Base-by-base conservation (phyloP, 2,888 invertebrate genomes). In the Linyphia triangularis region DNA sequence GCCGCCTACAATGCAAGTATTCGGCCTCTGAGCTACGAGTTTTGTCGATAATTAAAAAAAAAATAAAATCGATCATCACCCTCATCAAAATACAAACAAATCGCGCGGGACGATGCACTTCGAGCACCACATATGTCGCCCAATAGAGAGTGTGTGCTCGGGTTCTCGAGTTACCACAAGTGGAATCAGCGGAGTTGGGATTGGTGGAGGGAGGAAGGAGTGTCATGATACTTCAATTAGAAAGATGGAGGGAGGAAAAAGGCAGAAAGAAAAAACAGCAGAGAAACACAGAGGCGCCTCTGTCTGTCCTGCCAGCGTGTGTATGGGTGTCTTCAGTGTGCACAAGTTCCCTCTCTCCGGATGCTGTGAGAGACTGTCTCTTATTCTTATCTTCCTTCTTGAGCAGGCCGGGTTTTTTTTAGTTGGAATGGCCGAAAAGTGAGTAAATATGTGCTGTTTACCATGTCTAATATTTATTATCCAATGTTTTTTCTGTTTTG, bases 221-320 rank as follows among this genome's bases (percentile, higher is more conserved):
- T 75, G 79, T 67, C 81, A 72, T 63, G 82, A 63, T 63, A 72
- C 57, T 82, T n/a, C 82, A 82, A 82, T 82, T 82, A 82, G 81
- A 33, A 72, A 51, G 51, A 51, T 51, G 51, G 63, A 28, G 16
- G 75, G 57, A 19, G 30, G 61, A 16, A 30, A 69, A 10, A 30
- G 37, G 13, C 24, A 40, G 26, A 26, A 24, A 16, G 28, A n/a
- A 28, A 72, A 70, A 59, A 70, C 72, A 40, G 72, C 33, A 59
- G n/a, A 22, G 19, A 30, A 19, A 70, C 13, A 73, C 73, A 86
- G 72, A 86, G 86, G 79, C 79, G 86, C 86, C 86, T 81, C 81
- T 86, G 81, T 86, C 51, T 59, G 33, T 40, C 51, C 51, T 51
- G 43, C 24, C 22, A 28, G 5, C 4, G 33, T n/a, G n/a, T 9